These are phyloP conservation scores for Tetramorium parvispinum DNA, from an alignment of 1,140 invertebrate genomes.

Conservation along the genomic window DNA sequence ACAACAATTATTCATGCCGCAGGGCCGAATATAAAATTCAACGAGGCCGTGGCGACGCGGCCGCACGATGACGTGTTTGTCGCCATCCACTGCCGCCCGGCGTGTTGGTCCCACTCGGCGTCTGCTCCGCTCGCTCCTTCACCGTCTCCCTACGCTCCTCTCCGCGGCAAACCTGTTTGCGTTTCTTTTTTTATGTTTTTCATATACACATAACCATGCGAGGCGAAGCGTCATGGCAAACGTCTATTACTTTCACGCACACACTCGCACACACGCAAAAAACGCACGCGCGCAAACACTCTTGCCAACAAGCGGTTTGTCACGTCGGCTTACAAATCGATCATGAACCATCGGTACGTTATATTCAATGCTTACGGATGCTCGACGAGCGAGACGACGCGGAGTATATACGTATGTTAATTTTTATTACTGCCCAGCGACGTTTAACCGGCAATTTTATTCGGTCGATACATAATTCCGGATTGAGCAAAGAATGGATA, in stretches of 20 bases:
- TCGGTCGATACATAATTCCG: background rate
- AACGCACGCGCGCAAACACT: constrained; percentile 76
- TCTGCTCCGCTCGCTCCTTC: constrained; percentile 26
- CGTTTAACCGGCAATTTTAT: background rate
- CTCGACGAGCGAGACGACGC: background rate
- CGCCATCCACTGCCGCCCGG: constrained; percentile 12
- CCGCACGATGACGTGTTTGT: constrained; percentile 35
- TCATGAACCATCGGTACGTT: constrained; percentile 53
- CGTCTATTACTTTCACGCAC: constrained; percentile 78
- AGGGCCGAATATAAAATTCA: constrained; percentile 80
- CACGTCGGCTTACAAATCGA: constrained; percentile 61
- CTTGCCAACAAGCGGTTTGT: constrained; percentile 75
- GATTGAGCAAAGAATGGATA: background rate
- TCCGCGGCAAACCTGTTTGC: constrained; percentile 62
- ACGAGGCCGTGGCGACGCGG: constrained; percentile 22
- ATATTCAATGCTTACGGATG: constrained; percentile 24
- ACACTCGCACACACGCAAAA: constrained; percentile 80
- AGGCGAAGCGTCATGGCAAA: constrained; percentile 86
- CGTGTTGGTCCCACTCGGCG: background rate
- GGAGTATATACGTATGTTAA: background rate
- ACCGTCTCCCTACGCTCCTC: too few relatives aligned
- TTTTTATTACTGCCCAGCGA: background rate
- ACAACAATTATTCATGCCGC: constrained; percentile 86
- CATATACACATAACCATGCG: constrained; percentile 85
- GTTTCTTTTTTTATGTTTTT: constrained; percentile 75